Evolutionary conservation across 2,888 invertebrate genomes (phyloP), one percentile per base, ranked within the genome.

Genomic region (Apocheima hispidaria): DNA sequence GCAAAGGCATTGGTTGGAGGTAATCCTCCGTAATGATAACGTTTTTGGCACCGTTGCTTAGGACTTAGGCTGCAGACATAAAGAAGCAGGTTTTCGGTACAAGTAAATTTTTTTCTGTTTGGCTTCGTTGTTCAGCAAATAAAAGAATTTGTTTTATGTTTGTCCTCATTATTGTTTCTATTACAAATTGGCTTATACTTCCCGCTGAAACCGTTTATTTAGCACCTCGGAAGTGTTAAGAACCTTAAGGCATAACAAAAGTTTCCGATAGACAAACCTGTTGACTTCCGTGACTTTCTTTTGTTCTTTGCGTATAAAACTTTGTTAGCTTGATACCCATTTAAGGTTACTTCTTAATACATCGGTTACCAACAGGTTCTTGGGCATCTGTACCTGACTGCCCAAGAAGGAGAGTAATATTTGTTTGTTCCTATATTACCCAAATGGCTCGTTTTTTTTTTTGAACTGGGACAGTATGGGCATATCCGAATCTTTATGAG

Each of bases 1-100:
- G 48, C 63, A 67, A 71, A 77, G 76, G 79, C 78, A 81, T 85
- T 86, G 40, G 40, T 14, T 33, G 40, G 9, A 28, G 38, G 50
- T 51, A 83, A 86, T 84, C 85, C 81, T 79, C 76, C 70, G 61
- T 66, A 70, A 73, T 79, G 86, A 86, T 86, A 85, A 81, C 81
- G 75, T 73, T 73, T 74, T 74, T 77, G 76, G 77, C 78, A 81
- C 78, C 74, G 75, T 75, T 78, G 79, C 79, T 78, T 75, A 78
- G 72, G 67, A 65, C 67, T 36, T 49, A 21, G 1, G 30, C 10
- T n/a, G n/a, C 10, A 28, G 44, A 28, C 28, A 44, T 21, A n/a
- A 4, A 48, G 33, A 12, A 28, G n/a, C n/a, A n/a, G n/a, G n/a
- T n/a, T n/a, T n/a, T n/a, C n/a, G n/a, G n/a, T n/a, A n/a, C n/a